Evolutionary conservation across 1,140 invertebrate species (phyloP), one percentile per base, ranked within the genome.

Genomic region (Pogonus chalceus): DNA sequence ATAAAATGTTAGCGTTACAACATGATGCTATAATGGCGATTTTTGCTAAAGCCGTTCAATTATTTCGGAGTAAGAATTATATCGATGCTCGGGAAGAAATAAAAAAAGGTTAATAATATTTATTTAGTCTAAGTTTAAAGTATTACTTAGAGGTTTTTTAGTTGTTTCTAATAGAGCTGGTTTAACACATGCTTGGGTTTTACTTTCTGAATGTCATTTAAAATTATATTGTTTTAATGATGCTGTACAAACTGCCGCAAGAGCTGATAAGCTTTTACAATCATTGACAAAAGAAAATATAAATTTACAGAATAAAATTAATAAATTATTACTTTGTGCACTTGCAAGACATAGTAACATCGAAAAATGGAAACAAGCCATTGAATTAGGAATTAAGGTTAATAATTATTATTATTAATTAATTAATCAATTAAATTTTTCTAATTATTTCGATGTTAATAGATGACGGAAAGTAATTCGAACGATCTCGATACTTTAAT

Each of bases 31-130:
- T 76, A 63, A 72, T 79, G 58, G 81, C 71, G 12, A 60, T 75
- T 18, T 68, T 84, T n/a, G 73, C 83, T 35, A 77, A 78, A 69
- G 78, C 78, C 23, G 72, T 82, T n/a, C 62, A 72, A 56, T 64
- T 70, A 9, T 80, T 72, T 65, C 64, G 72, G 24, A 65, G 72
- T 35, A 64, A 72, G 9, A 72, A 77, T 56, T 76, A 74, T 56
- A 60, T 80, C 4, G 69, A 77, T 56, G 75, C 81, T 2, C 76
- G 77, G 55, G 72, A 79, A 54, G 57, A 72, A 54, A 62, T 79
- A 7, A 66, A 70, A 35, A 48, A 57, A 58, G 60, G 69, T 73
- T 26, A 43, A 16, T 43, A 10, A 16, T 43, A 43, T n/a, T n/a
- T n/a, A n/a, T n/a, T n/a, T n/a, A n/a, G n/a, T n/a, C n/a, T 23